Conservation (phyloP, 2,797 vertebrate genomes). For the Hemibagrus guttatus region DNA sequence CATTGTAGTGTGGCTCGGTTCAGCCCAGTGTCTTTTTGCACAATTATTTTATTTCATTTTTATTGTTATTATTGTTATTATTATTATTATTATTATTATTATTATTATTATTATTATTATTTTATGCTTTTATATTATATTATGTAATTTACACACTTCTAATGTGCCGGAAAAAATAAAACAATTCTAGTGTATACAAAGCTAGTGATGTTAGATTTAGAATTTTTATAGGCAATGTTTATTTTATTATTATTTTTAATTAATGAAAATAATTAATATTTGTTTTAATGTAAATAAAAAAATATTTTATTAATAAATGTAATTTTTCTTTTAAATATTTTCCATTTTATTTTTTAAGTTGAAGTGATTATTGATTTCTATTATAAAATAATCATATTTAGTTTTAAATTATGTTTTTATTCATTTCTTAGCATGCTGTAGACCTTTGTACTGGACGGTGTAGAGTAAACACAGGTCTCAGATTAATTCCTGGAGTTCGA, state of each 20-base stretch:
- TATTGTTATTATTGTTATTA: too few relatives aligned
- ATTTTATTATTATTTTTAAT: neutral
- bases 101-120: too few relatives aligned
- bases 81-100: too few relatives aligned
- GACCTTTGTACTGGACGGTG: neutral
- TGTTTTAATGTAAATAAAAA: too few relatives aligned
- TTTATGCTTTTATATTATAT: neutral
- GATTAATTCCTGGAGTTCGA: neutral
- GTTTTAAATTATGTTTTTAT: neutral
- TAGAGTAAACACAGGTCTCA: neutral
- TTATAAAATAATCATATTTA: neutral
- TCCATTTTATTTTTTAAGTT: neutral
- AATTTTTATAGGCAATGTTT: neutral
- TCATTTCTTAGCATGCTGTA: neutral
- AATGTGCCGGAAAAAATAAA: too few relatives aligned
- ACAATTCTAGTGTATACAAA: neutral
- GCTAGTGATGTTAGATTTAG: neutral
- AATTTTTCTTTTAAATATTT: neutral
- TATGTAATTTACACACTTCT: neutral
- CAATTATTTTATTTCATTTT: neutral
- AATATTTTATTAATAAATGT: too few relatives aligned
- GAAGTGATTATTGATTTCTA: neutral
- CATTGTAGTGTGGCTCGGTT: neutral
- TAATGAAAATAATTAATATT: too few relatives aligned
- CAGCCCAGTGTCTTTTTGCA: neutral